Base-by-base conservation (phyloP, 2,888 invertebrate species). In the Apantesis nais region DNA sequence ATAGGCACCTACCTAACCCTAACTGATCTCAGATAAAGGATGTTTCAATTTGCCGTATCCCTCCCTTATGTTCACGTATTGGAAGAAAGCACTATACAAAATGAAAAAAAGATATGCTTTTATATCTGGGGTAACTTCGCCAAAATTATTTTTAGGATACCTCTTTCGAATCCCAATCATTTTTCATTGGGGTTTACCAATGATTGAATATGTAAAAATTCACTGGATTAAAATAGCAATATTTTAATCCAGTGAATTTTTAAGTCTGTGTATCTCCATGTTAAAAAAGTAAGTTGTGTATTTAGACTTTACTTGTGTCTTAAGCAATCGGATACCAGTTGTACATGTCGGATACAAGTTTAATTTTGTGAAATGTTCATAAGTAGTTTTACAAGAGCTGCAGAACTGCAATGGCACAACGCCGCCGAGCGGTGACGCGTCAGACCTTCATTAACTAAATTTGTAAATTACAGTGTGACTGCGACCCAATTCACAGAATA, bases 371-470 rank as follows among this genome's bases (percentile, higher is more conserved):
- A 78, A 69, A 78, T 79, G 78, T 81, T 73, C 67, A 78, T 63
- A 72, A 58, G 77, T 79, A 79, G 83, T 82, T 72, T 76, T 80
- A 81, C 73, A 77, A 76, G 76, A 71, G 63, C 29, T 74, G 74
- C 73, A 75, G 71, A 58, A 16, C 58, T 55, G 29, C 58, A 52
- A 9, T n/a, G 25, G 29, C 58, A 52, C n/a, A 52, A 19, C 22
- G n/a, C n/a, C 66, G 67, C 52, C 55, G 39, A 14, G 65, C 73
- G 68, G 72, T 71, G 74, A 77, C 78, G 74, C 66, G 67, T 29
- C 67, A 68, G 66, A 71, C 78, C 75, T 76, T 80, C 78, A 83
- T 83, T 82, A 83, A 79, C 80, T 74, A 5, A 2, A n/a, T 52
- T 74, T 79, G 76, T 78, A 74, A 78, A 83, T 81, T 78, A 79